Base-by-base conservation (phyloP, 2,797 vertebrate species). In the Anguilla pacifica region DNA sequence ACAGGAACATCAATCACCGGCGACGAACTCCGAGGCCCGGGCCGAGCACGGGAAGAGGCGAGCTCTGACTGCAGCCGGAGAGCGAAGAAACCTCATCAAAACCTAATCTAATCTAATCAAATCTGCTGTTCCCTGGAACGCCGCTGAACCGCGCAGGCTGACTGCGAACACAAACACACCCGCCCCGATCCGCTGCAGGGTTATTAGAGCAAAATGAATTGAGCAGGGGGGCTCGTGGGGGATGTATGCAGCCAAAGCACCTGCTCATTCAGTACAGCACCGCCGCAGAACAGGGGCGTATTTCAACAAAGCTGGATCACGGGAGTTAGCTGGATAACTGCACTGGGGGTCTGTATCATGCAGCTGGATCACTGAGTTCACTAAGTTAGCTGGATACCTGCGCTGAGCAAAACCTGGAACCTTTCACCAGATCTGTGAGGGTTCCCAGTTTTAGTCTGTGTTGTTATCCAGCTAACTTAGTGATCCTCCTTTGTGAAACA, bases 11-110 rank as follows among this genome's bases (percentile, higher is more conserved):
- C 31, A 31, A 64, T 72, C 13, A 59, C 35, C 61, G 85, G 61
- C 46, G 77, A 83, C 43, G 6, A 19, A 84, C 35, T 83, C 39
- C 57, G 11, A 46, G 43, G 19, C 86, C 86, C 83, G 87, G 64
- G 84, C 59, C 91, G 85, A 86, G 87, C 59, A 6, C 79, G 4
- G 43, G 43, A 2, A 84, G 3, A 39, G 35, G 46, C 13, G 57
- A 25, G 17, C 77, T 49, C 15, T 35, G 4, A 46, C 17, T 43
- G n/a, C 77, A 81, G 43, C 15, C 13, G 70, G 70, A 22, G 70
- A 74, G 28, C 6, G 25, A 64, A 64, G 31, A 15, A 11, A 46
- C 53, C 53, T 55, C 53, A 15, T 55, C 53, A 55, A 55, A 10
- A 64, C 22, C 25, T 19, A 25, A 64, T 64, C 61, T 64, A 64